Conservation (phyloP, 2,797 vertebrate species). For the Acanthopagrus latus region DNA sequence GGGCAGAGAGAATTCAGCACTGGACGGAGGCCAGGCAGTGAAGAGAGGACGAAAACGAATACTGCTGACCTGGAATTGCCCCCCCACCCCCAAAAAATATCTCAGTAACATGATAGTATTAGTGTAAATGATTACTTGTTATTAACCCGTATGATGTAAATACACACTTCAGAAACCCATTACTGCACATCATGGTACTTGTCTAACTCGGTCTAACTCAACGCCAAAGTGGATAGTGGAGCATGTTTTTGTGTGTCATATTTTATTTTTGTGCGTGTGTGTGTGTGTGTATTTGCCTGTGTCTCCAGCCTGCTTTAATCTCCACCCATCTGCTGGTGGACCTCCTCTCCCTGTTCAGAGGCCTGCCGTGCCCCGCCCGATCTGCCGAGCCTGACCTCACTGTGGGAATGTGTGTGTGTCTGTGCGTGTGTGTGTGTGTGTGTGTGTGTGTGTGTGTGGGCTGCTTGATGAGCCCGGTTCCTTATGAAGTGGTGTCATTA, state of each 20-base stretch:
- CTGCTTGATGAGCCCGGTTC: slow-evolving; percentile 80
- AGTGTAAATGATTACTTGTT: not conserved
- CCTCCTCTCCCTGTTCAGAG: slow-evolving; percentile 76
- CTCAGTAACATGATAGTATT: not conserved
- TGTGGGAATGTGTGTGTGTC: slow-evolving; percentile 12
- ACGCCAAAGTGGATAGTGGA: slow-evolving; percentile 31
- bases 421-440: slow-evolving; percentile 7
- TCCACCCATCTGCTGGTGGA: slow-evolving; percentile 85
- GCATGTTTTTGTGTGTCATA: slow-evolving; percentile 18
- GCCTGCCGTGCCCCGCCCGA: slow-evolving; percentile 71
- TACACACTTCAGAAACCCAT: slow-evolving; percentile 24
- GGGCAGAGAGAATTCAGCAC: slow-evolving; percentile 62
- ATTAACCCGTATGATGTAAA: slow-evolving; percentile 8
- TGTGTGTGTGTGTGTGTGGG: slow-evolving; percentile 42
- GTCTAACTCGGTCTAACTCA: slow-evolving; percentile 55
- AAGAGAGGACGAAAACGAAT: slow-evolving; percentile 25
- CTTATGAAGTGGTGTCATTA: slow-evolving; percentile 88
- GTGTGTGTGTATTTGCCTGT: slow-evolving; percentile 38
- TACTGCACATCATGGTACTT: slow-evolving; percentile 39
- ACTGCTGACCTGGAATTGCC: slow-evolving; percentile 17
- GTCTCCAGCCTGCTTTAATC: slow-evolving; percentile 74
- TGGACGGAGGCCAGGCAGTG: slow-evolving; percentile 44
- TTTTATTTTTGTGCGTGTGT: slow-evolving; percentile 6
- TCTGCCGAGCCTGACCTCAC: slow-evolving; percentile 78
- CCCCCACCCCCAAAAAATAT: not conserved